Conservation (phyloP, 2,797 vertebrate species). For the Labeo calbasu region DNA sequence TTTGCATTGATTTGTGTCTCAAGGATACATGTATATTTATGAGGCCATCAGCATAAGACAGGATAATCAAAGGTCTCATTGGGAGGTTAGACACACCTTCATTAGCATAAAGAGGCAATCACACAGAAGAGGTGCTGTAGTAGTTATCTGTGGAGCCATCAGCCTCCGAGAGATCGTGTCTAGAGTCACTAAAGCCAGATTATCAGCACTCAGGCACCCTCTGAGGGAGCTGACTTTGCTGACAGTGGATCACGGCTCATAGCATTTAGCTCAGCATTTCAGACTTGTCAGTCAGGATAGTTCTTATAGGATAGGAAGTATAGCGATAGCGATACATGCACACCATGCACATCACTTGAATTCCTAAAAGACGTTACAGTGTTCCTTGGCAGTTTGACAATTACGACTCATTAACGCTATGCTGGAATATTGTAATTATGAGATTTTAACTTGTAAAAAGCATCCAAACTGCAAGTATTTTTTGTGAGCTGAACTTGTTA, state of each 20-base stretch:
- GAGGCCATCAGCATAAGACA: constrained; percentile 54
- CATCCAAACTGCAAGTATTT: not conserved
- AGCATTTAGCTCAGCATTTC: constrained; percentile 12
- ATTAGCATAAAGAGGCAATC: constrained; percentile 61
- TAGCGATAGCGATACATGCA: not conserved
- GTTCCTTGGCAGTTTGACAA: not conserved
- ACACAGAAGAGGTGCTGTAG: constrained; percentile 51
- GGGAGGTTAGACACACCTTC: constrained; percentile 57
- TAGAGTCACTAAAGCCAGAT: constrained; percentile 43
- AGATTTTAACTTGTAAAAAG: not conserved
- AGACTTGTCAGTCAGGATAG: constrained; percentile 14
- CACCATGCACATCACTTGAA: not conserved
- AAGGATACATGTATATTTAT: constrained; percentile 63
- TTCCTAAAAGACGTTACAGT: not conserved
- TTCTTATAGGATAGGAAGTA: not conserved
- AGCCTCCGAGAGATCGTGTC: constrained; percentile 58
- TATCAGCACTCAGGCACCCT: constrained; percentile 41
- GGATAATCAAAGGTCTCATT: constrained; percentile 53
- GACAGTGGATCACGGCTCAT: constrained; percentile 22
- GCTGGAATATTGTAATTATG: not conserved
- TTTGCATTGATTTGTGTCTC: constrained; percentile 54
- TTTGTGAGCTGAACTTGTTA: not conserved
- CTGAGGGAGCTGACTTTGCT: constrained; percentile 35
- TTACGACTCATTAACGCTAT: not conserved
- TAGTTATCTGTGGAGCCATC: constrained; percentile 58